Conservation (phyloP, 2,797 vertebrate genomes). For the Cetoscarus ocellatus region DNA sequence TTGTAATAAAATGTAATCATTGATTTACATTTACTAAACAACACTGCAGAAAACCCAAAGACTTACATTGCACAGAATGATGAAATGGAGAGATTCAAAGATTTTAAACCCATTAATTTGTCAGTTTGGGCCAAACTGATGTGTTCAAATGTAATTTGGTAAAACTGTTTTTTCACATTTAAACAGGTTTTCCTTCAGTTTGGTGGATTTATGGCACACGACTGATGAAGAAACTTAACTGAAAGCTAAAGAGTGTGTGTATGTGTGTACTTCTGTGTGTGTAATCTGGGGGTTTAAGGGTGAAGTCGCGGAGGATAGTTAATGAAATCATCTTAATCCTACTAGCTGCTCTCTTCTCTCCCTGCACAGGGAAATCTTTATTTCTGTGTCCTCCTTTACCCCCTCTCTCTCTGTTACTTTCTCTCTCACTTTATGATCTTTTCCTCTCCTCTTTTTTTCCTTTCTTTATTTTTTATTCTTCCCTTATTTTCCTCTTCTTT, state of each 20-base stretch:
- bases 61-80: background rate
- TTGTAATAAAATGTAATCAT: background rate
- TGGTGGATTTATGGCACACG: slow-evolving; percentile 3
- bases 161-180: too few species aligned
- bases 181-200: background rate
- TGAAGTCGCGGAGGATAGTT: slow-evolving; percentile 75
- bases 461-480: slow-evolving; percentile 2
- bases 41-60: background rate
- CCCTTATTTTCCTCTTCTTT: background rate
- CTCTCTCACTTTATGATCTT: background rate
- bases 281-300: slow-evolving; percentile 74
- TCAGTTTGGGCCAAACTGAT: too few species aligned
- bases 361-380: slow-evolving; percentile 56
- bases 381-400: slow-evolving; percentile 33
- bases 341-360: slow-evolving; percentile 56
- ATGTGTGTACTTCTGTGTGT: slow-evolving; percentile 33
- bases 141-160: too few species aligned
- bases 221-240: slow-evolving; percentile 20
- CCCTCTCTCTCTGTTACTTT: background rate
- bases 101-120: too few species aligned
- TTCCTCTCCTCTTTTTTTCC: background rate
- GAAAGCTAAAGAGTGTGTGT: background rate
- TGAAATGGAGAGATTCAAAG: too few species aligned
- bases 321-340: slow-evolving; percentile 83
- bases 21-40: background rate